Evolutionary conservation across 2,888 invertebrate genomes (phyloP), one percentile per base, ranked within the genome.

Genomic region (Chrysopilus asiliformis): DNA sequence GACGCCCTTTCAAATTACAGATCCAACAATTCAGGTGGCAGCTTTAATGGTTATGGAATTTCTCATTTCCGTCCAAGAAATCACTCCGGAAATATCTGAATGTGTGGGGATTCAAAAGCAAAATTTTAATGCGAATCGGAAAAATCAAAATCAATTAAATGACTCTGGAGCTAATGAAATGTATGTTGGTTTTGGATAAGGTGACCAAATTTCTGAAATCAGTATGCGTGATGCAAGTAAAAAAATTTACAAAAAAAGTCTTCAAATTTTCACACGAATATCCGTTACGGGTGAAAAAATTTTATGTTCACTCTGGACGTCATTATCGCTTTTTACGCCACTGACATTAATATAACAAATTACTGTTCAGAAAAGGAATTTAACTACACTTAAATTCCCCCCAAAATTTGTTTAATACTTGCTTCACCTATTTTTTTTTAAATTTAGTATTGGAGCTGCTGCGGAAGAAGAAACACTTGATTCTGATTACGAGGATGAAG

Each of bases 1-100:
- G n/a, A n/a, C n/a, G n/a, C n/a, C n/a, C n/a, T n/a, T n/a, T n/a
- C n/a, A n/a, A n/a, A n/a, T n/a, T n/a, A n/a, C n/a, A 78, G 81
- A 79, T 67, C 64, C 72, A n/a, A 72, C 74, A 8, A 65, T 80
- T 25, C 74, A 78, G 66, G 80, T 84, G 1, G 77, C 77, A 3
- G 75, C 80, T 1, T 52, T 85, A 31, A 74, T 79, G 44, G 77
- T 79, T 15, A 72, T 82, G 54, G 82, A 82, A 19, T 77, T 79
- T 49, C 62, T 82, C 27, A 60, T 81, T 29, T 73, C 76, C 1
- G 61, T 72, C 1, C 73, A 78, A 38, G 76, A 79, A 1, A 66
- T 72, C 30, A 68, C 76, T 1, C 61, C 69, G 3, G 81, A 82
- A 64, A 72, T 79, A 29, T 55, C 70, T 2, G 66, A 60, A 47